Base-by-base conservation (phyloP, 1,140 invertebrate species). In the Ganaspis sp. region DNA sequence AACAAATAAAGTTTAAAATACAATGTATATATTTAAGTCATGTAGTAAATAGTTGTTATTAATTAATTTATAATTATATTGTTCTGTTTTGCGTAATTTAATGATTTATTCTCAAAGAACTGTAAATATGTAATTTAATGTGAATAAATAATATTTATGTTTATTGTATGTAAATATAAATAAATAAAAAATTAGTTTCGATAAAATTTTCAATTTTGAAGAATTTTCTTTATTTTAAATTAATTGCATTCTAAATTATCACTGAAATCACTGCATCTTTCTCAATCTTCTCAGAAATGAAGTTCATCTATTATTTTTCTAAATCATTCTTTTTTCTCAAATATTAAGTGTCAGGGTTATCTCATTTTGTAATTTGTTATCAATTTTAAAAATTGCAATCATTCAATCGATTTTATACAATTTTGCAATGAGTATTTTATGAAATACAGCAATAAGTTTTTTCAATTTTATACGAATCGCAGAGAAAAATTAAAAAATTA, bases 291-390 rank as follows among this genome's bases (percentile, higher is more conserved):
- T 15, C n/a, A 15, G n/a, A 1, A n/a, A n/a, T n/a, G n/a, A n/a
- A n/a, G n/a, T n/a, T n/a, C n/a, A n/a, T n/a, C n/a, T n/a, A n/a
- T n/a, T n/a, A n/a, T n/a, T n/a, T n/a, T n/a, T n/a, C n/a, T n/a
- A n/a, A 8, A 19, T 49, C 45, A 4, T 17, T 3, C 19, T 5
- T 49, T 49, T 49, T n/a, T 49, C 9, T 5, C 26, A 64, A 17
- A 17, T 49, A n/a, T 17, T n/a, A 26, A 64, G 29, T 29, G 58
- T 64, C 8, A 64, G 58, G 58, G 58, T 64, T 64, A 64, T 64
- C 58, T n/a, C 4, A 64, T 64, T 29, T 64, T 1, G 23, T n/a
- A 29, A 64, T 26, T 15, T 15, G n/a, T 9, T 29, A 26, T 64
- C 23, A 4, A n/a, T n/a, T 64, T 34, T 34, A 6, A 34, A 34